phyloP scores from a whole-genome alignment of 92 coral and sea anemone species.

The Porites lobata region DNA sequence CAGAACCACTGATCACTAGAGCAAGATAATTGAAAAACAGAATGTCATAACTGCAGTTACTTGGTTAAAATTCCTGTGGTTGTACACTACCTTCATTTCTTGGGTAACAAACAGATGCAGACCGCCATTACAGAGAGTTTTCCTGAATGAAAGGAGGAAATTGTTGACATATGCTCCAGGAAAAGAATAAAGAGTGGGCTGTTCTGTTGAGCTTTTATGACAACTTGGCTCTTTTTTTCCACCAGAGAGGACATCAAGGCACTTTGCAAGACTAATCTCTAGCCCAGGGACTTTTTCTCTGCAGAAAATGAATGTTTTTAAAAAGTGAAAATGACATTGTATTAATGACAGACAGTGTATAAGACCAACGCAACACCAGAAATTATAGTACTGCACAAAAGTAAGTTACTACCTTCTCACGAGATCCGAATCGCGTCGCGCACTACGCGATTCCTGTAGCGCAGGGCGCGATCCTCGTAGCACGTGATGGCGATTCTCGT shows the following conservation, averaged over 20 bases:
- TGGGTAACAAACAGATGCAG: slow-evolving; percentile 59
- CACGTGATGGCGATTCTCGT: no score
- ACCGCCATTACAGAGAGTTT: slow-evolving; percentile 42
- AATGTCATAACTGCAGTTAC: no score
- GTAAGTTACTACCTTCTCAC: no score
- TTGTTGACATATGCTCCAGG: slow-evolving; percentile 81
- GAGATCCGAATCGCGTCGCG: no score
- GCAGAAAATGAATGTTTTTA: background rate
- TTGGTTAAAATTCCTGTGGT: background rate
- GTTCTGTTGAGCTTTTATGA: slow-evolving; percentile 4
- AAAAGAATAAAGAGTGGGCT: slow-evolving; percentile 37
- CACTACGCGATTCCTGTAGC: no score
- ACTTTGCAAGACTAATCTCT: slow-evolving; percentile 69
- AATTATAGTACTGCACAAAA: no score
- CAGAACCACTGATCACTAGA: no score
- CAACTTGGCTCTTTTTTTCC: background rate
- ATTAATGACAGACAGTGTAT: no score
- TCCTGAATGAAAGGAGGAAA: slow-evolving; percentile 57
- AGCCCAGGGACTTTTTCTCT: slow-evolving; percentile 61
- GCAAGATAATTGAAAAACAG: no score
- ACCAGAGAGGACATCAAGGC: slow-evolving; percentile 61
- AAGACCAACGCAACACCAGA: no score
- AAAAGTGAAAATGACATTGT: no score
- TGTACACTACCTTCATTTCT: slow-evolving; percentile 64
- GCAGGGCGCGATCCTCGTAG: no score